Percentiles rank a stretch among this genome's conserved stretches.
phyloP scores from a whole-genome alignment of 1,140 invertebrate genomes.

The Trinorchestia longiramus region DNA sequence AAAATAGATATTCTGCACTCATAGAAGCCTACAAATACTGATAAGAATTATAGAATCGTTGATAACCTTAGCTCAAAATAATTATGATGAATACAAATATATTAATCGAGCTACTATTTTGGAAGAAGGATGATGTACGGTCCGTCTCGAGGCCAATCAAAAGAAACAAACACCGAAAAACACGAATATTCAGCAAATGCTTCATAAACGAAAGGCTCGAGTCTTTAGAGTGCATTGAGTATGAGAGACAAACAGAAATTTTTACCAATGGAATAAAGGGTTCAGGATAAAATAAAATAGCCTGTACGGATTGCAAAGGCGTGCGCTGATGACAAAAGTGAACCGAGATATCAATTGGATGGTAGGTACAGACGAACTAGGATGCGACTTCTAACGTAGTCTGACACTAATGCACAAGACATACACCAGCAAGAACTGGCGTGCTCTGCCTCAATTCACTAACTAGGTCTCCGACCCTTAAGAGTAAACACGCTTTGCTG shows the following conservation, averaged over 20 bases:
- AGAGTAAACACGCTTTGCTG: too few species aligned
- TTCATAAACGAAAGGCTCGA: background rate
- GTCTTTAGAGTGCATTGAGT: background rate
- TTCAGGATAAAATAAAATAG: background rate
- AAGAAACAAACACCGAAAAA: background rate
- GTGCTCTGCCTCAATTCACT: too few species aligned
- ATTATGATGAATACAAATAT: background rate
- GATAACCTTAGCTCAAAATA: background rate
- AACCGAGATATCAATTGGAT: background rate
- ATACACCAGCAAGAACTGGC: too few species aligned
- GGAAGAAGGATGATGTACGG: background rate
- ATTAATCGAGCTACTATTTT: background rate
- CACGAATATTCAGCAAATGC: background rate
- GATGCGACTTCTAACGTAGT: background rate
- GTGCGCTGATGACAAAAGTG: background rate
- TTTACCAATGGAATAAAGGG: background rate
- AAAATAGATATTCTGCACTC: background rate
- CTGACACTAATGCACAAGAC: too few species aligned
- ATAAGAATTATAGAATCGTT: background rate
- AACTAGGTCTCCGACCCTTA: too few species aligned
- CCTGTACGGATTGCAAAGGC: background rate
- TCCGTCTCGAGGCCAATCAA: background rate
- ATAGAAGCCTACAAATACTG: background rate
- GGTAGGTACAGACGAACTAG: background rate
- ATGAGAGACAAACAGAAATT: background rate